These are phyloP conservation scores for Acrobasis repandana DNA, from an alignment of 2,888 invertebrate species.

Conservation along the genomic window DNA sequence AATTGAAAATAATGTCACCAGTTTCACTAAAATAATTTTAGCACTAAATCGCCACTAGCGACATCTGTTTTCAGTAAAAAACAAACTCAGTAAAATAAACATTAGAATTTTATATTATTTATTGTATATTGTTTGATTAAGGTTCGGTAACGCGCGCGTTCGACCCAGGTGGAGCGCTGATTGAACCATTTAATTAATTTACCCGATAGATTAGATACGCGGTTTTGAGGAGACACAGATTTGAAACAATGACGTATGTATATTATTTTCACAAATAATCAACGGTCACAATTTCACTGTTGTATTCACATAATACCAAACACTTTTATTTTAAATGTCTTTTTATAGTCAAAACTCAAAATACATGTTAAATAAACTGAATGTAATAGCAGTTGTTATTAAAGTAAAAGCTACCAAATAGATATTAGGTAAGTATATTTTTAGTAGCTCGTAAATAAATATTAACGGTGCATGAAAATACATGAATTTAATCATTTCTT, in stretches of 20 bases:
- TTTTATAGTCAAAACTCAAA: too few relatives aligned
- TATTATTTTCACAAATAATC: neutral
- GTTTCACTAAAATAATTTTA: neutral
- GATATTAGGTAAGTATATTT: too few relatives aligned
- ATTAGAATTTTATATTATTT: neutral
- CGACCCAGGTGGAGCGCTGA: neutral
- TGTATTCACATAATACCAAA: too few relatives aligned
- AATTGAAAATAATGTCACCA: too few relatives aligned
- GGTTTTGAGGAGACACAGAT: neutral
- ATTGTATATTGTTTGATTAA: neutral
- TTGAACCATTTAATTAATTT: conserved; percentile 8
- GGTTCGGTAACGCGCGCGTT: neutral
- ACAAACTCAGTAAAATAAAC: neutral
- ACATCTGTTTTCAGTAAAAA: neutral
- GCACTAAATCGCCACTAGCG: neutral
- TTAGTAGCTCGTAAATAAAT: too few relatives aligned
- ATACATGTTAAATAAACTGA: too few relatives aligned
- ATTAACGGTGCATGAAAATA: too few relatives aligned
- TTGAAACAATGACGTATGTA: neutral
- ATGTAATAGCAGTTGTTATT: too few relatives aligned
- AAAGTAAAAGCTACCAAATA: too few relatives aligned
- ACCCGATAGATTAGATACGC: conserved; percentile 5
- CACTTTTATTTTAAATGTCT: too few relatives aligned
- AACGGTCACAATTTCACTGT: too few relatives aligned
- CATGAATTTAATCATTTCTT: too few relatives aligned